A percentile compares a stretch with the other conserved stretches of the same genome.
Conservation (phyloP, 2,797 vertebrate species). For the Tympanoctomys barrerae region DNA sequence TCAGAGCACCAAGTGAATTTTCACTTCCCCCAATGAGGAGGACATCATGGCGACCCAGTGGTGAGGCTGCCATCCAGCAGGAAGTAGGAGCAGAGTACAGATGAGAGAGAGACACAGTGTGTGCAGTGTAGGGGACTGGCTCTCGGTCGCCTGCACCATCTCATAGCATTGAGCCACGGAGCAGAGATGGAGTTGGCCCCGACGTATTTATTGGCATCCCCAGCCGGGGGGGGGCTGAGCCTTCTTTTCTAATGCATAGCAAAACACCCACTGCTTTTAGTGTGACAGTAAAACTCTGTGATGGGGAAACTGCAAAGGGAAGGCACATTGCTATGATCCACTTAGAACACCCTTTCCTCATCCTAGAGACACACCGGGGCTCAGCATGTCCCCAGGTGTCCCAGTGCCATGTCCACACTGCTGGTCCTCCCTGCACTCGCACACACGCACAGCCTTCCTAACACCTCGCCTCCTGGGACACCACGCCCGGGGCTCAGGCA, state of each 20-base stretch:
- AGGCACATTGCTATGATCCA: background rate
- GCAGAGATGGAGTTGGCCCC: background rate
- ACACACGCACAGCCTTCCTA: too few species aligned
- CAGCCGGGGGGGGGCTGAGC: too few species aligned
- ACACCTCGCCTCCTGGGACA: background rate
- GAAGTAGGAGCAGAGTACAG: background rate
- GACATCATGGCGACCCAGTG: background rate
- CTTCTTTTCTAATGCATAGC: too few species aligned
- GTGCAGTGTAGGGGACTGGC: background rate
- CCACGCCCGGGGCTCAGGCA: too few species aligned
- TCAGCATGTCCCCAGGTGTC: background rate
- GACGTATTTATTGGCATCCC: background rate
- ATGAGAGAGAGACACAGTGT: background rate
- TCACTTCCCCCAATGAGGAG: background rate
- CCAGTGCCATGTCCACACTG: too few species aligned
- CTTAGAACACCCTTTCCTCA: background rate
- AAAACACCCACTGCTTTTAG: background rate
- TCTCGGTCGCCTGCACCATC: rapidly evolving
- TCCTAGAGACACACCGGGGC: background rate
- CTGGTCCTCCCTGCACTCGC: too few species aligned
- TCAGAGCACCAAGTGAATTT: background rate
- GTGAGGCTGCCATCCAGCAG: background rate
- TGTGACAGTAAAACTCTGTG: background rate
- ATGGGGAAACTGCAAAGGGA: background rate
- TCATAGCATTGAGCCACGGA: background rate